These are phyloP conservation scores for Halcyon malimbica DNA, from an alignment of 2,113 vertebrate species.

Conservation along the genomic window DNA sequence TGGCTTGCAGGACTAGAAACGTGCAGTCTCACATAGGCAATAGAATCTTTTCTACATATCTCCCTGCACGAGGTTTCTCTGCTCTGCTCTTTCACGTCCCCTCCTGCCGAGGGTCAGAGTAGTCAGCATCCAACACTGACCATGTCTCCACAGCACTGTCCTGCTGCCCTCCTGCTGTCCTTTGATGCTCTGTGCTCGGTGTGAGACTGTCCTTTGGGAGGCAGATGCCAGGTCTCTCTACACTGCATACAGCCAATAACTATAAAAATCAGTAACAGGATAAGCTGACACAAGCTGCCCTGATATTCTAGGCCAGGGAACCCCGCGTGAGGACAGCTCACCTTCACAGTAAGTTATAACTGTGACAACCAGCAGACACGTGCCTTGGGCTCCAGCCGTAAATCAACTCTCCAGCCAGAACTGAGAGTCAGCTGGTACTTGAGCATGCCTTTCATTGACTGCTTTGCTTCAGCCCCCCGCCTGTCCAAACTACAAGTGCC, in stretches of 20 bases:
- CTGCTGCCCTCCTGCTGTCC: background rate
- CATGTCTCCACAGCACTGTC: background rate
- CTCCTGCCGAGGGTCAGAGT: background rate
- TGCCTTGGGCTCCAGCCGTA: background rate
- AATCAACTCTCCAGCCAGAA: background rate
- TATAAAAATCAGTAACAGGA: background rate
- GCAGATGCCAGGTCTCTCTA: background rate
- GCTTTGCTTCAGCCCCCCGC: background rate
- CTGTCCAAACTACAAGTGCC: background rate
- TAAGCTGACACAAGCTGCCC: background rate
- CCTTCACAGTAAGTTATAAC: background rate
- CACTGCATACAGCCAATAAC: background rate
- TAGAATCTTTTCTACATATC: accelerated
- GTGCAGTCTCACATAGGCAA: background rate
- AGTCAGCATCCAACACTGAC: background rate
- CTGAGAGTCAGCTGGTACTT: background rate
- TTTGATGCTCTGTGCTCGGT: background rate
- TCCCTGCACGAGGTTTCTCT: background rate
- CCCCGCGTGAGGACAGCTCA: background rate
- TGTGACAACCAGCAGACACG: background rate
- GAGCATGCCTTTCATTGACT: background rate
- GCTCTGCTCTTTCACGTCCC: background rate
- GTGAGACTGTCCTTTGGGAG: background rate
- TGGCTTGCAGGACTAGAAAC: background rate
- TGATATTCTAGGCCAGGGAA: background rate